Percentiles rank a stretch among this genome's conserved stretches.
phyloP scores from a whole-genome alignment of 2,113 vertebrate species.

The Sorex fumeus region DNA sequence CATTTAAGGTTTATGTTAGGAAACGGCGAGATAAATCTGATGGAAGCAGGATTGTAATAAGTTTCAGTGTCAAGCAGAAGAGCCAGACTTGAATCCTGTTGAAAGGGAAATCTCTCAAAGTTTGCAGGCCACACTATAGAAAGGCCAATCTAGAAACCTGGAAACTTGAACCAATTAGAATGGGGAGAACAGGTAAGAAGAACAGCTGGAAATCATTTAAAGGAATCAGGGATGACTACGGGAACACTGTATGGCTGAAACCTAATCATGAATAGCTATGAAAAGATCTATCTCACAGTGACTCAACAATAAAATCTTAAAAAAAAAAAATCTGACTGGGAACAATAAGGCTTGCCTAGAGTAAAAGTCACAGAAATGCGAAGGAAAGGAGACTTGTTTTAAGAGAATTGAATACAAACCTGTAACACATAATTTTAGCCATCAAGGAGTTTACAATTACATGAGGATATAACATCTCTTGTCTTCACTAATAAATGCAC shows the following conservation, averaged over 20 bases:
- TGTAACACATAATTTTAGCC: not conserved
- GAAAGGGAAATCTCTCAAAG: not conserved
- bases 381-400: not conserved
- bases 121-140: not conserved
- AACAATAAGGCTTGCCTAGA: not conserved
- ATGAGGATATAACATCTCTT: not conserved
- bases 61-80: not conserved
- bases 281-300: too few relatives aligned
- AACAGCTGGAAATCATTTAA: not conserved
- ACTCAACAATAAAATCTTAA: too few relatives aligned
- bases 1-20: not conserved
- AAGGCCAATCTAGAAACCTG: not conserved
- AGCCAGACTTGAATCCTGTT: not conserved
- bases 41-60: not conserved
- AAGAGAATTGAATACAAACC: not conserved
- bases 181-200: not conserved
- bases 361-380: constrained; percentile 27
- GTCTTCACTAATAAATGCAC: not conserved
- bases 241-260: too few relatives aligned
- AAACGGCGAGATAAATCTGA: not conserved
- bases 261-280: too few relatives aligned
- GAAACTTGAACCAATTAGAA: not conserved
- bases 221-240: too few relatives aligned
- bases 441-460: not conserved
- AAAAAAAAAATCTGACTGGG: not conserved